Base-by-base conservation (phyloP, 2,888 invertebrate species). In the Beris chalybata region DNA sequence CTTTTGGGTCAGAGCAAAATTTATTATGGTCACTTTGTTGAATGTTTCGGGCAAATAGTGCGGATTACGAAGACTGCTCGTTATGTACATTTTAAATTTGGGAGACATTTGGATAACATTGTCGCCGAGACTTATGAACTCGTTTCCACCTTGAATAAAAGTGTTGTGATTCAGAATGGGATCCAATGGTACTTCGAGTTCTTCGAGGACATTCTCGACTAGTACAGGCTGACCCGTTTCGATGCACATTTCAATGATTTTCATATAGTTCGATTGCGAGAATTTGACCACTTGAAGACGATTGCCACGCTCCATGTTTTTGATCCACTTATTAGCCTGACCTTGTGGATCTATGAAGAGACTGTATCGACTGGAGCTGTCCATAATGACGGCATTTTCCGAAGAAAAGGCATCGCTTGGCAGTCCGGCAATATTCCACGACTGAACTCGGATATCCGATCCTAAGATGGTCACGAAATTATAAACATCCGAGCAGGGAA, bases 251-350 rank as follows among this genome's bases (percentile, higher is more conserved):
- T 90, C 89, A 58, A 91, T 76, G 3, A 78, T 61, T 68, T 76
- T 79, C 79, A 81, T 80, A 65, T 79, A 82, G 68, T 79, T 76
- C 15, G 74, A 64, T 70, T 81, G 81, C 63, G 78, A 79, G 63
- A 80, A 80, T 68, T 81, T 79, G 3, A 80, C 76, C 1, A 76
- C 74, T 31, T 74, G 76, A 1, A 81, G 66, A 0, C 77, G 77
- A 74, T 81, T 79, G 52, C 75, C 72, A 70, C 82, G 77, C 77
- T 93, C 95, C 90, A 92, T 90, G 73, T 91, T 91, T 72, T 92
- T 88, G 44, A 95, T 88, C 95, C 95, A 95, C 77, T 92, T 92
- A 76, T 93, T 93, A 38, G 95, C 95, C 77, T 95, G 95, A 9
- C 90, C 91, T 81, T 65, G 65, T 0, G 95, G 95, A 81, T 96